Evolutionary conservation across 2,113 vertebrate species (phyloP), one percentile per base, ranked within the genome.

Genomic region (Hemibagrus wyckioides): DNA sequence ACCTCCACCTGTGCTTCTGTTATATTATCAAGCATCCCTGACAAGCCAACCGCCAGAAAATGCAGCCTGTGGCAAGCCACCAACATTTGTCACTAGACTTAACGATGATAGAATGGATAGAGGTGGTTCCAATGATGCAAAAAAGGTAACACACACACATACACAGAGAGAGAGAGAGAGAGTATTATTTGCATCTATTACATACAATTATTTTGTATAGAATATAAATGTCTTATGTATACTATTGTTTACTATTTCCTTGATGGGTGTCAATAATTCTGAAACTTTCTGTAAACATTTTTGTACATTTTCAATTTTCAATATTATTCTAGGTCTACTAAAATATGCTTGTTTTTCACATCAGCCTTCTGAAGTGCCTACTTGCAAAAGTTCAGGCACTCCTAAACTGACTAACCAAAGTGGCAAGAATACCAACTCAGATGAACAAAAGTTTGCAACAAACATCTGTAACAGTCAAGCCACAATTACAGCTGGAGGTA

Each of bases 101-200:
- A 94, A 90, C 71, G 89, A 95, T 4, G 86, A 95, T 3, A 90
- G 0, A 85, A 92, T 14, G 21, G 92, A 93, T 0, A 95, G 95
- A 1, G 23, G 87, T 84, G 96, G 96, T 96, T 95, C 94, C 85
- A 97, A 97, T 90, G 94, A 97, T 71, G 96, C 95, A 59, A 91
- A 95, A 36, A 92, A 95, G 94, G 97, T 97, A 92, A 59, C 21
- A 54, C 19, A 19, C n/a, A 48, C 2, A 41, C 63, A 39, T 39
- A 80, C 36, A 6, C 44, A 48, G n/a, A n/a, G n/a, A n/a, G n/a
- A n/a, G n/a, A n/a, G n/a, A n/a, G n/a, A n/a, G n/a, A n/a, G n/a
- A 44, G 41, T 44, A 52, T 30, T 15, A 52, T 52, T 14, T 8
- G 48, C 28, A 54, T 79, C 75, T 14, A 52, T 19, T 79, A 17